Evolutionary conservation across 2,888 invertebrate species (phyloP).

Genomic region (Polydrusus cervinus): DNA sequence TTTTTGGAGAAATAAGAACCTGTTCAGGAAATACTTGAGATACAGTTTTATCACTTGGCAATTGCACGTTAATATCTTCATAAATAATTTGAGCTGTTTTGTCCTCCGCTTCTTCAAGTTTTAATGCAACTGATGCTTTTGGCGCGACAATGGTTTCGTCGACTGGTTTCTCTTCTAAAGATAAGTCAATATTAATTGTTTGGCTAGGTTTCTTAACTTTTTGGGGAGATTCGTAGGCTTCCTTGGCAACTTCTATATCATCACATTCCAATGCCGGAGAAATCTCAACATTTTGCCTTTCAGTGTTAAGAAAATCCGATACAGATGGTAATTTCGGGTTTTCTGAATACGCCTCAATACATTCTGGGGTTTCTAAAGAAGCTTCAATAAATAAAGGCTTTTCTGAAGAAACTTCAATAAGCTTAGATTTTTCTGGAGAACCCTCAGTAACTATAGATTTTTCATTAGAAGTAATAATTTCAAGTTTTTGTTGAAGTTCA

Average conservation of each 20-base stretch:
- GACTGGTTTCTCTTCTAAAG: conserved; percentile 71
- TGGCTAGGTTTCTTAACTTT: conserved; percentile 61
- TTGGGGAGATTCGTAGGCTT: conserved; percentile 41
- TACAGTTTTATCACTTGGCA: conserved; percentile 58
- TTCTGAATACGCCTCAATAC: not conserved
- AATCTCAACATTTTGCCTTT: conserved; percentile 50
- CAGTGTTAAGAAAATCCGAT: conserved; percentile 56
- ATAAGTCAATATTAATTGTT: conserved; percentile 66
- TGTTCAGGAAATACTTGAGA: conserved; percentile 41
- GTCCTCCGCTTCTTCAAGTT: conserved; percentile 62
- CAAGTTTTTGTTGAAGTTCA: not conserved
- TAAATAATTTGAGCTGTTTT: conserved; percentile 64
- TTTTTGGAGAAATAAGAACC: conserved; percentile 64
- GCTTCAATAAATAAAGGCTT: not conserved
- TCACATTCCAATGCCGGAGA: conserved; percentile 5
- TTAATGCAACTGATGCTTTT: conserved; percentile 64
- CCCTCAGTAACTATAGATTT: not conserved
- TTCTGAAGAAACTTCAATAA: not conserved
- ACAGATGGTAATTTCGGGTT: conserved; percentile 35
- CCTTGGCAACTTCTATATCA: conserved; percentile 38
- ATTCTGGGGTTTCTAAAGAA: not conserved
- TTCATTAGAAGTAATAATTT: conserved; percentile 30
- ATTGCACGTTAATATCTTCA: conserved; percentile 66
- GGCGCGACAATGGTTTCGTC: conserved; percentile 66
- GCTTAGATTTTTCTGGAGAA: conserved; percentile 27